Evolutionary conservation across 2,113 vertebrate genomes (phyloP).

Genomic region (Dipodomys merriami): DNA sequence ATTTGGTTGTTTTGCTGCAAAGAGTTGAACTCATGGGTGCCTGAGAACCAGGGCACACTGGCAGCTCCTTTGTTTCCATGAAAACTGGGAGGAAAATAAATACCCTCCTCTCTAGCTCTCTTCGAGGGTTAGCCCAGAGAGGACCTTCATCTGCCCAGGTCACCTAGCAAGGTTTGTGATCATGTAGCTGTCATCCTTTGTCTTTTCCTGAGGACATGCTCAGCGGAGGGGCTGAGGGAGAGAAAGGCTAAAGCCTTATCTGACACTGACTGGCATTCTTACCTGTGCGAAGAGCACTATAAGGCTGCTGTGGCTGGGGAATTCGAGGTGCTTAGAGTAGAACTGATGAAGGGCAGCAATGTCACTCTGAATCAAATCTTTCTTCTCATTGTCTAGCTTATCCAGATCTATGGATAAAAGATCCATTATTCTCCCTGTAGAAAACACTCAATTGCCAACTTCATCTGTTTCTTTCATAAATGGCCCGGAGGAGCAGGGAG

Average conservation of each 20-base stretch:
- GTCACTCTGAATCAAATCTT: constrained; percentile 91
- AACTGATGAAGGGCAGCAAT: constrained; percentile 94
- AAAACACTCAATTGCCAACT: neutral
- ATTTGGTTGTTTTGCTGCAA: neutral
- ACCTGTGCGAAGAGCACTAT: constrained; percentile 95
- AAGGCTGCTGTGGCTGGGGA: constrained; percentile 89
- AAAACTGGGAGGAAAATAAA: neutral
- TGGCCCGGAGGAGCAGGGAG: neutral
- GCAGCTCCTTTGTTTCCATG: neutral
- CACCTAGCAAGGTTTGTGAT: neutral
- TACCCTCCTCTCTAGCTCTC: neutral
- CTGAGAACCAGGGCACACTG: rapidly evolving
- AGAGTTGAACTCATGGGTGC: neutral
- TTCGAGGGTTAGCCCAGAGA: neutral
- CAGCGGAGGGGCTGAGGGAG: neutral
- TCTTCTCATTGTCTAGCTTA: constrained; percentile 95
- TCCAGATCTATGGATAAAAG: constrained; percentile 89
- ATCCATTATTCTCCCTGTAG: constrained; percentile 29
- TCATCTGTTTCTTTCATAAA: neutral
- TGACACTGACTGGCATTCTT: constrained; percentile 50
- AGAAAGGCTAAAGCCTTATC: neutral
- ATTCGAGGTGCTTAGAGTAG: constrained; percentile 95
- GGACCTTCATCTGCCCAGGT: neutral
- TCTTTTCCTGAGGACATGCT: neutral
- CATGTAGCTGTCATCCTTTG: neutral